Percentiles rank a stretch among this genome's conserved stretches.
phyloP scores from a whole-genome alignment of 2,888 invertebrate species.

The Apamea anceps region DNA sequence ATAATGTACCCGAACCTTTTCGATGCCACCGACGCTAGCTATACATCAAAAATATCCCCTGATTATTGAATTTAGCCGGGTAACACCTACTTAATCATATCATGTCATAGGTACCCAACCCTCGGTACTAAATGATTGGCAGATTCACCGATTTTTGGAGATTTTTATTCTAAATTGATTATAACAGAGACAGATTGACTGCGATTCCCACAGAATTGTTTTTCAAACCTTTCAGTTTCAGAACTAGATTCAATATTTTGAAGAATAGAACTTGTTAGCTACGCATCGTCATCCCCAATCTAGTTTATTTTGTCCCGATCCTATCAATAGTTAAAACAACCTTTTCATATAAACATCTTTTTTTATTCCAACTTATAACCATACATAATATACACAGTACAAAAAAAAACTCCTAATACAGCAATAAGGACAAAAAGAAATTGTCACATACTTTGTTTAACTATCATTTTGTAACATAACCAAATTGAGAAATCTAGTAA shows the following conservation, averaged over 20 bases:
- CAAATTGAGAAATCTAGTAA: constrained; percentile 89
- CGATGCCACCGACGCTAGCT: background rate
- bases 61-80: background rate
- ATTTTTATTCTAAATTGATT: background rate
- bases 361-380: constrained; percentile 92
- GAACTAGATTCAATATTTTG: background rate
- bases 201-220: background rate
- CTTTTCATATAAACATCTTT: constrained; percentile 89
- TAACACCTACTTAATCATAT: background rate
- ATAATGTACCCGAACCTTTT: background rate
- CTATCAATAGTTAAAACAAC: constrained; percentile 72
- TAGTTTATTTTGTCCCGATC: background rate
- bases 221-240: background rate
- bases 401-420: constrained; percentile 93
- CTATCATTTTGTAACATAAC: constrained; percentile 87
- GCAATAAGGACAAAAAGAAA: constrained; percentile 89
- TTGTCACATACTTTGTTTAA: constrained; percentile 87
- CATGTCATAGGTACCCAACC: no score
- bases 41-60: background rate
- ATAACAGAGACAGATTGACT: background rate
- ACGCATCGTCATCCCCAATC: background rate
- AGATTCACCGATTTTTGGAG: background rate
- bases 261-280: background rate
- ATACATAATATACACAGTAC: constrained; percentile 96
- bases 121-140: background rate